Evolutionary conservation across 2,797 vertebrate genomes (phyloP), one percentile per base, ranked within the genome.

Genomic region (Momotus momota): DNA sequence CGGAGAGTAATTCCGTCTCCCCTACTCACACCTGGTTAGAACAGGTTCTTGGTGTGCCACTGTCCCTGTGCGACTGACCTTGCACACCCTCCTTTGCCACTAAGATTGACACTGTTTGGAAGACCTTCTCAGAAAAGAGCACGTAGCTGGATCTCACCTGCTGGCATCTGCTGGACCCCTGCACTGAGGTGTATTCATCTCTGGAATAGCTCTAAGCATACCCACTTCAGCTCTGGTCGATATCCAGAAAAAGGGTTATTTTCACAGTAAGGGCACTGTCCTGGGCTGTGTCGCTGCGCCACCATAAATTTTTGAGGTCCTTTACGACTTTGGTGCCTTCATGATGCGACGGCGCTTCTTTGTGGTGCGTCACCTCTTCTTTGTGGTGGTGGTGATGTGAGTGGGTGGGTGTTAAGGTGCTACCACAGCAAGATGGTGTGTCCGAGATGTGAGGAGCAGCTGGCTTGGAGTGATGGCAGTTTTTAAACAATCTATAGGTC

Each of bases 211-310:
- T 60, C 48, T 70, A 8, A 81, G 43, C 23, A 43, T 77, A 35
- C 52, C 29, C 31, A 29, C 15, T 82, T 61, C 8, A 71, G 26
- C 64, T 0, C 0, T 19, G 31, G 23, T 71, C 45, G 15, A 3
- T 6, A 4, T 51, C 8, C 23, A 60, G 55, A 54, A 79, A 31
- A 64, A 62, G 7, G n/a, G 29, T 1, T 55, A 4, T 67, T 90
- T n/a, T 51, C 7, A 0, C 4, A 0, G 5, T 41, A 54, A n/a
- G 26, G 27, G 17, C 1, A 3, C 27, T 35, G 40, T 62, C 79
- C 41, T 64, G 17, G 14, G 8, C 64, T 64, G 9, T 64, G 18
- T 72, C 83, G 21, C 4, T 83, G 48, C 35, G 62, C 1, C 0
- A 5, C 25, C 4, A 5, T 81, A 41, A 7, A 7, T 83, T 71